Percentiles rank a stretch among this genome's conserved stretches.
Evolutionary conservation across 2,888 invertebrate species (phyloP).

Genomic region (Epistrophe grossulariae): DNA sequence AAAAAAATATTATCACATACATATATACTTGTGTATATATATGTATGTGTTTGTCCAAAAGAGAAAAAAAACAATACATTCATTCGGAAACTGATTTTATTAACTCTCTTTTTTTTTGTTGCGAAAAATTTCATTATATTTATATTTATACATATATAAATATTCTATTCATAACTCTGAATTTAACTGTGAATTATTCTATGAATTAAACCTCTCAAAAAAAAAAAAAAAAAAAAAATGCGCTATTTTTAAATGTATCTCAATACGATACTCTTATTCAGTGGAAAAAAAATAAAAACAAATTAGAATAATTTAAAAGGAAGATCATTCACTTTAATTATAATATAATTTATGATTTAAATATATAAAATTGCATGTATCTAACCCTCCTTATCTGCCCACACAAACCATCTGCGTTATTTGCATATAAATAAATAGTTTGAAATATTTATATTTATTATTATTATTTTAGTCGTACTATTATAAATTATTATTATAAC

Average conservation of each 20-base stretch:
- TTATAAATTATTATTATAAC: background rate
- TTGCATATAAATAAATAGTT: slow-evolving; percentile 19
- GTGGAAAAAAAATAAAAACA: slow-evolving; percentile 33
- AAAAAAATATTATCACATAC: slow-evolving; percentile 52
- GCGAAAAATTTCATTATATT: slow-evolving; percentile 15
- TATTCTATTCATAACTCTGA: slow-evolving; percentile 14
- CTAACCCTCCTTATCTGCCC: slow-evolving; percentile 30
- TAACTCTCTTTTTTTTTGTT: background rate
- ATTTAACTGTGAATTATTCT: slow-evolving; percentile 15
- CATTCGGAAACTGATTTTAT: slow-evolving; percentile 20
- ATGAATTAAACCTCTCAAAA: slow-evolving; percentile 32
- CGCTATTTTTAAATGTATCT: slow-evolving; percentile 42
- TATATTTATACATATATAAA: slow-evolving; percentile 29
- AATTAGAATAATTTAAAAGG: slow-evolving; percentile 10
- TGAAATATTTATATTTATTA: slow-evolving; percentile 15
- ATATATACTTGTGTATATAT: slow-evolving; percentile 2
- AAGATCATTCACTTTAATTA: slow-evolving; percentile 35
- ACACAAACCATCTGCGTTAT: slow-evolving; percentile 44
- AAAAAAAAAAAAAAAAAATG: slow-evolving; percentile 10
- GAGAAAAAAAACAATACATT: slow-evolving; percentile 31
- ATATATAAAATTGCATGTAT: slow-evolving; percentile 31
- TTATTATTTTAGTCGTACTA: slow-evolving; percentile 1
- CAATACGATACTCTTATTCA: slow-evolving; percentile 26
- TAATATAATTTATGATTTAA: slow-evolving; percentile 8
- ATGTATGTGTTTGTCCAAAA: slow-evolving; percentile 1